Percentiles rank a stretch among this genome's conserved stretches.
Evolutionary conservation across 1,140 invertebrate genomes (phyloP).

Genomic region (Saccostrea echinata): DNA sequence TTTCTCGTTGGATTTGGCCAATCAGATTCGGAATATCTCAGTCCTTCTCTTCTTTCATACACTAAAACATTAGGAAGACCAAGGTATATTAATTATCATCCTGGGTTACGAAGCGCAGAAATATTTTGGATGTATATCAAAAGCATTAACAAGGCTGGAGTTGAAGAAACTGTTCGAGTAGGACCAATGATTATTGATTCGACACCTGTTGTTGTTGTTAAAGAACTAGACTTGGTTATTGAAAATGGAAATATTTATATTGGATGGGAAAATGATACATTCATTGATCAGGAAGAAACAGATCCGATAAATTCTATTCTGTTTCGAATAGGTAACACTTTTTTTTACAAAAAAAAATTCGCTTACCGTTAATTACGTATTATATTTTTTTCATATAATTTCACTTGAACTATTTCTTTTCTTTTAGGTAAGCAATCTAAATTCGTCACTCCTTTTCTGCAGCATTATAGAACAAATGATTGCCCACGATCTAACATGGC

Average conservation of each 20-base stretch:
- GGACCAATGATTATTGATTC: slow-evolving; percentile 65
- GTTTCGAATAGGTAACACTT: slow-evolving; percentile 52
- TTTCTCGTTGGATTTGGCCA: slow-evolving; percentile 48
- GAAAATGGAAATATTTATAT: slow-evolving; percentile 40
- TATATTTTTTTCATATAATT: background rate
- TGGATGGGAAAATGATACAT: slow-evolving; percentile 47
- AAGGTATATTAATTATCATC: slow-evolving; percentile 52
- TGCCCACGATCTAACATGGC: background rate
- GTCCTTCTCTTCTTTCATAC: slow-evolving; percentile 52
- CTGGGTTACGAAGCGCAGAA: slow-evolving; percentile 46
- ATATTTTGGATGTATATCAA: slow-evolving; percentile 61
- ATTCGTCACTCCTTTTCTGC: slow-evolving; percentile 42
- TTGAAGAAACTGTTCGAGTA: slow-evolving; percentile 41
- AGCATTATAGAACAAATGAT: background rate
- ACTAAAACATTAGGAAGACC: slow-evolving; percentile 33
- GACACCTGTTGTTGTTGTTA: slow-evolving; percentile 51
- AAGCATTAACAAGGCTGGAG: slow-evolving; percentile 57
- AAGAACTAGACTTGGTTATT: background rate
- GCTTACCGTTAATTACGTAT: background rate
- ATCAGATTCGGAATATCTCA: slow-evolving; percentile 38
- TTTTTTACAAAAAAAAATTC: background rate
- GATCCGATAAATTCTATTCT: slow-evolving; percentile 42
- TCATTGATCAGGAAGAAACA: slow-evolving; percentile 57
- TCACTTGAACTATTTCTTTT: slow-evolving; percentile 15
- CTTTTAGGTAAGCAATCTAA: slow-evolving; percentile 23